phyloP scores from a whole-genome alignment of 2,797 vertebrate genomes.

The Urosaurus nigricauda region DNA sequence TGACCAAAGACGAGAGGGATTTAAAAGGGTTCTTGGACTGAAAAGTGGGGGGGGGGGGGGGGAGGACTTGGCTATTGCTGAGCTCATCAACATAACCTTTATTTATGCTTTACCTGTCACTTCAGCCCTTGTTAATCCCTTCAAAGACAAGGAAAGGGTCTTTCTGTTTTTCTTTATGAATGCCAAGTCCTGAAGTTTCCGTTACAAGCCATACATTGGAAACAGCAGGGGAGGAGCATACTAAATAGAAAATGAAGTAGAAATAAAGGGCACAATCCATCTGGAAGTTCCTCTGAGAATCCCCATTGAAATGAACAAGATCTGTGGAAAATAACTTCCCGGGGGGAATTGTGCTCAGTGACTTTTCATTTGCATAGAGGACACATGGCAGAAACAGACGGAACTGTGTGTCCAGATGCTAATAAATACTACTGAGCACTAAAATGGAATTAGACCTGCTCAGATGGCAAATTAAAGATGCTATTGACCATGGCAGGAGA shows the following conservation, averaged over 20 bases:
- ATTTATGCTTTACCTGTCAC: slow-evolving; percentile 71
- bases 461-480: neutral
- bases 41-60: slow-evolving; percentile 5
- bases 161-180: slow-evolving; percentile 17
- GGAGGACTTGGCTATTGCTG: neutral
- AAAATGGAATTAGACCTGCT: neutral
- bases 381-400: slow-evolving; percentile 3
- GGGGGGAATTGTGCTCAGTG: neutral
- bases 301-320: slow-evolving; percentile 19
- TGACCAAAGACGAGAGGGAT: slow-evolving; percentile 61
- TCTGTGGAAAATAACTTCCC: neutral
- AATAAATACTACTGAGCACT: rapidly evolving
- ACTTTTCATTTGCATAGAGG: neutral
- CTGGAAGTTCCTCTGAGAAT: neutral
- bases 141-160: slow-evolving; percentile 45
- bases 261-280: slow-evolving; percentile 3
- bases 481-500: slow-evolving; percentile 20
- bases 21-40: slow-evolving; percentile 57
- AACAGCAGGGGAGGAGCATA: neutral
- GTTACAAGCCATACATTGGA: slow-evolving; percentile 29
- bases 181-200: neutral
- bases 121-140: slow-evolving; percentile 55
- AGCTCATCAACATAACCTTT: slow-evolving; percentile 62
- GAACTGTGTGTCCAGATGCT: neutral
- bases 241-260: slow-evolving; percentile 7